phyloP scores from a whole-genome alignment of 1,140 invertebrate genomes.

The Ditylenchus dipsaci region DNA sequence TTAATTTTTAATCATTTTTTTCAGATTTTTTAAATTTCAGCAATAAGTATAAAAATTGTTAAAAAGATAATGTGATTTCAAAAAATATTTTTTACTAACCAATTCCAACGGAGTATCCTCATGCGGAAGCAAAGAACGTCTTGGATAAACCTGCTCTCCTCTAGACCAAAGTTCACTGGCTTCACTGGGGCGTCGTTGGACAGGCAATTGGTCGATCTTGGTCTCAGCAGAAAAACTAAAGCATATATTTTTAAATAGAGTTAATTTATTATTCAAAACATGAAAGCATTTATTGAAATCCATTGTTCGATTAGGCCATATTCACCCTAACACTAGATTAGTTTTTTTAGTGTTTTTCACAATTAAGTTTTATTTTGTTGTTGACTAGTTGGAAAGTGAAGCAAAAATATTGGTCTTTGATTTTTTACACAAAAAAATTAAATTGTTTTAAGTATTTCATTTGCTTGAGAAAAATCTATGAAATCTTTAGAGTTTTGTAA shows the following conservation, averaged over 20 bases:
- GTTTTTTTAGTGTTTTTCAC: background rate
- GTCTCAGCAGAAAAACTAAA: slow-evolving; percentile 28
- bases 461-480: too few species aligned
- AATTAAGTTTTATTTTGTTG: background rate
- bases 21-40: too few species aligned
- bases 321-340: too few species aligned
- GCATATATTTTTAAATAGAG: background rate
- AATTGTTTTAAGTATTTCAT: too few species aligned
- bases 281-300: background rate
- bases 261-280: background rate
- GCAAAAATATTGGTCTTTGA: too few species aligned
- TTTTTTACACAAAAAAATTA: too few species aligned
- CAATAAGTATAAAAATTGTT: too few species aligned
- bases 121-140: slow-evolving; percentile 17
- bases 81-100: too few species aligned
- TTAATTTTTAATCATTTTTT: too few species aligned
- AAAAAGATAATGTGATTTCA: too few species aligned
- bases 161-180: slow-evolving; percentile 16
- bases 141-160: slow-evolving; percentile 21
- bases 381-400: too few species aligned
- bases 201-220: slow-evolving; percentile 19
- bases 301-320: background rate
- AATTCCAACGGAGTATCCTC: slow-evolving; percentile 32
- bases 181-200: slow-evolving; percentile 14
- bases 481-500: too few species aligned